Evolutionary conservation across 2,113 vertebrate species (phyloP).

Genomic region (Egretta garzetta): DNA sequence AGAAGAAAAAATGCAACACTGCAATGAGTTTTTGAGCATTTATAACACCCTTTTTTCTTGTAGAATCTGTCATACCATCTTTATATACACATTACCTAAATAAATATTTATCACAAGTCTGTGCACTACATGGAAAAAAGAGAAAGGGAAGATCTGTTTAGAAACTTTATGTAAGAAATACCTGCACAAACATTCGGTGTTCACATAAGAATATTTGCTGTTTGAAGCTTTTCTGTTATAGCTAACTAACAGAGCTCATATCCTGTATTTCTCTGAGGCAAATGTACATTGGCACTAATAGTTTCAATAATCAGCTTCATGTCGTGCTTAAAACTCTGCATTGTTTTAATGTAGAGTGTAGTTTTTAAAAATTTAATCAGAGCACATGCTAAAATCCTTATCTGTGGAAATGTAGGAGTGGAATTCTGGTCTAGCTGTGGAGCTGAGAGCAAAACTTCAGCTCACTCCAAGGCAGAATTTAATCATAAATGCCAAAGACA

Average conservation of each 20-base stretch:
- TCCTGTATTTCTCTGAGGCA: neutral
- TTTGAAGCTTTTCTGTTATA: neutral
- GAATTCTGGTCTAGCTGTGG: neutral
- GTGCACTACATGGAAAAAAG: neutral
- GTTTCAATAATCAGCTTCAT: neutral
- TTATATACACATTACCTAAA: neutral
- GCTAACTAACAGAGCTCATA: neutral
- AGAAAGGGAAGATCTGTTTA: neutral
- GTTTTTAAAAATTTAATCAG: neutral
- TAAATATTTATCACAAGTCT: neutral
- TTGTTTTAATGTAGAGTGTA: neutral
- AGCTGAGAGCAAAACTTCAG: neutral
- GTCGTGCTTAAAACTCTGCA: neutral
- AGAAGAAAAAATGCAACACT: neutral
- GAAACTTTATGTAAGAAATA: neutral
- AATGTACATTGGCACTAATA: rapidly evolving
- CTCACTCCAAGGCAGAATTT: neutral
- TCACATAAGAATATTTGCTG: neutral
- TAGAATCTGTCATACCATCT: neutral
- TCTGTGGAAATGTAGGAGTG: neutral
- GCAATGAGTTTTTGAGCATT: neutral
- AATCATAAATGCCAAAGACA: neutral
- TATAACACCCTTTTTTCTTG: neutral
- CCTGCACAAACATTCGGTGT: neutral
- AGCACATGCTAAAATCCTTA: neutral